These are phyloP conservation scores for Rhincodon typus DNA, from an alignment of 2,797 vertebrate genomes.

Conservation along the genomic window DNA sequence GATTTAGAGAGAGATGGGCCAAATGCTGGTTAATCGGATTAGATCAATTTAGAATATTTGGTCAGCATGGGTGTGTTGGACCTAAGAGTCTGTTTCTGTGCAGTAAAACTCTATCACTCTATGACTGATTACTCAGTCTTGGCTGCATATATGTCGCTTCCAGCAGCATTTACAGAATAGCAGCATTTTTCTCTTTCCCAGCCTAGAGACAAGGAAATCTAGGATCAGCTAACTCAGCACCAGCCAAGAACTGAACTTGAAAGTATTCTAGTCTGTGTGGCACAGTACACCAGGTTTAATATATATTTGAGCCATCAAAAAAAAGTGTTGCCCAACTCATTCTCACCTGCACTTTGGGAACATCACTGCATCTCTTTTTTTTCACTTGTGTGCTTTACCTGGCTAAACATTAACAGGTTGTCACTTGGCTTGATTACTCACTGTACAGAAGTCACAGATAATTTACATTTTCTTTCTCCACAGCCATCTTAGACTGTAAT, in stretches of 20 bases:
- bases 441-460: background rate
- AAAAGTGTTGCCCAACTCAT: background rate
- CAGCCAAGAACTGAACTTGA: background rate
- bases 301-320: background rate
- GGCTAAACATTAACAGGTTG: background rate
- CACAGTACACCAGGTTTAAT: background rate
- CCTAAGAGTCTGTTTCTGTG: too few species aligned
- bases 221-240: background rate
- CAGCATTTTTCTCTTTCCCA: background rate
- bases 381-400: constrained; percentile 13
- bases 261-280: too few species aligned
- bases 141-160: background rate
- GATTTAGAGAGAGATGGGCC: too few species aligned
- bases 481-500: background rate
- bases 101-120: background rate
- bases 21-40: too few species aligned
- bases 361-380: background rate
- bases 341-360: background rate
- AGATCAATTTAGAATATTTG: too few species aligned
- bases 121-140: background rate
- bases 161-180: background rate
- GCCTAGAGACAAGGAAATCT: background rate
- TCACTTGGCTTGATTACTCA: background rate
- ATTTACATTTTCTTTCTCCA: constrained; percentile 1
- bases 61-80: too few species aligned